Conservation (phyloP, 2,888 invertebrate species). For the Hedya salicella region DNA sequence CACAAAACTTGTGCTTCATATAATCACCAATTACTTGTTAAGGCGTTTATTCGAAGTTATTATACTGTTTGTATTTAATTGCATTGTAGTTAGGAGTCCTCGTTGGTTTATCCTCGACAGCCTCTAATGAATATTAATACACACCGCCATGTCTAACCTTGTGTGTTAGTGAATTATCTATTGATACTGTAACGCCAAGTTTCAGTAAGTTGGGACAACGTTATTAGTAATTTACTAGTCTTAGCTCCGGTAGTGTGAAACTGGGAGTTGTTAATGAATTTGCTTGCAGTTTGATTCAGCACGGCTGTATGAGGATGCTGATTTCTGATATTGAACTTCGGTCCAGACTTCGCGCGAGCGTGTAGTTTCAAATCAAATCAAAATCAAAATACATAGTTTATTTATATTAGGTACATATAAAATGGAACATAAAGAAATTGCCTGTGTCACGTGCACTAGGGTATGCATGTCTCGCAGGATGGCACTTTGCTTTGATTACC, state of each 20-base stretch:
- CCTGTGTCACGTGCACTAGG: too few species aligned
- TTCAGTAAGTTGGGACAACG: conserved; percentile 39
- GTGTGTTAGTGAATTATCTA: conserved; percentile 62
- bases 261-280: conserved; percentile 19
- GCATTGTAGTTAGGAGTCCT: conserved; percentile 5
- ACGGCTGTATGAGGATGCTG: conserved; percentile 1
- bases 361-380: too few species aligned
- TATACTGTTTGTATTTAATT: conserved; percentile 10
- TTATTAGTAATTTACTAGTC: conserved; percentile 37
- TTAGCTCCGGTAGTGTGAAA: conserved; percentile 14
- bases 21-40: background rate
- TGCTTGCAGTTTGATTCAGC: conserved; percentile 9
- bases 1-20: too few species aligned
- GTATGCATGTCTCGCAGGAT: too few species aligned
- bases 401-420: too few species aligned
- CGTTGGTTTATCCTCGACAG: conserved; percentile 62
- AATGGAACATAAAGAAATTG: too few species aligned
- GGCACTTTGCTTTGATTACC: too few species aligned
- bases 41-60: background rate
- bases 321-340: background rate
- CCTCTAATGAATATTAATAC: conserved; percentile 73
- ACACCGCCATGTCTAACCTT: conserved; percentile 54
- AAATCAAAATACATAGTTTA: too few species aligned
- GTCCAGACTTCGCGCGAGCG: too few species aligned
- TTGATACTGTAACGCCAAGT: conserved; percentile 52